Percentiles rank a stretch among this genome's conserved stretches.
Conservation (phyloP, 2,888 invertebrate genomes). For the Latrodectus hesperus region DNA sequence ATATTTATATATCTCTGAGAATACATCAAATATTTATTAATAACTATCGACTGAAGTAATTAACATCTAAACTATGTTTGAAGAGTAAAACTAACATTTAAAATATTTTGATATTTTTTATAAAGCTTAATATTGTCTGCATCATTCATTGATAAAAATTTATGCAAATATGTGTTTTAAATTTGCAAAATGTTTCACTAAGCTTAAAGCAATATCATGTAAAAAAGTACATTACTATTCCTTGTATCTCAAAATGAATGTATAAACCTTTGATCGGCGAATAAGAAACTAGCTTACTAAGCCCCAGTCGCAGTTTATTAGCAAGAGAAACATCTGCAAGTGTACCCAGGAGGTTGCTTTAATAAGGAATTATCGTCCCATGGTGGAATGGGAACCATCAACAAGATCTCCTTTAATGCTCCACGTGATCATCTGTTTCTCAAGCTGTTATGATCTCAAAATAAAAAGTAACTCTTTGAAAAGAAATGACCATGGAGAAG, state of each 20-base stretch:
- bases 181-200: too few species aligned
- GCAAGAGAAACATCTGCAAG: conserved; percentile 52
- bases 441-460: conserved; percentile 19
- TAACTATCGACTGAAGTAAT: too few species aligned
- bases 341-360: conserved; percentile 36
- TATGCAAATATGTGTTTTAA: too few species aligned
- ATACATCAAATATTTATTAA: too few species aligned
- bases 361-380: conserved; percentile 55
- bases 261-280: neutral
- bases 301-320: conserved; percentile 37
- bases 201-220: too few species aligned
- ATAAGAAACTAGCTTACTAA: neutral
- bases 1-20: too few species aligned
- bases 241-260: neutral
- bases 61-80: too few species aligned
- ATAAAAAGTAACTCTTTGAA: conserved; percentile 9
- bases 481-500: conserved; percentile 33
- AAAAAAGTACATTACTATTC: too few species aligned
- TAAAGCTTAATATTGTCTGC: too few species aligned
- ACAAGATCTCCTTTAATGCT: conserved; percentile 55
- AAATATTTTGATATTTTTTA: too few species aligned
- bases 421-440: conserved; percentile 50
- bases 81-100: too few species aligned
- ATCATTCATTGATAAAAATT: too few species aligned
- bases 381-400: conserved; percentile 28